These are phyloP conservation scores for Uria aalge DNA, from an alignment of 2,113 vertebrate species.

Conservation along the genomic window DNA sequence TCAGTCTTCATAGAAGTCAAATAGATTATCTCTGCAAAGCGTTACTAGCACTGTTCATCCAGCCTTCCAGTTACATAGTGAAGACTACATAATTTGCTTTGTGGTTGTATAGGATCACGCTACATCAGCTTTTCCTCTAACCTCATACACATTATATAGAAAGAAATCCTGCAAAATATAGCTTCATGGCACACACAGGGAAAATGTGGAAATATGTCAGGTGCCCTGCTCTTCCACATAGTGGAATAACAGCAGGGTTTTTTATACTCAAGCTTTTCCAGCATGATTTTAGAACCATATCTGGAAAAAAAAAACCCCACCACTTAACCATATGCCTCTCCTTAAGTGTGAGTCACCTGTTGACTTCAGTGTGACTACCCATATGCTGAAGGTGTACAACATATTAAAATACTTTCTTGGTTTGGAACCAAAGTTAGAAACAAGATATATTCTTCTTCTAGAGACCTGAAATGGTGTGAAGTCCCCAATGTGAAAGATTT, in stretches of 20 bases:
- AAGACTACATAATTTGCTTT: not conserved
- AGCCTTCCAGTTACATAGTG: not conserved
- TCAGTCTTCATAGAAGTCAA: not conserved
- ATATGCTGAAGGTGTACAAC: conserved; percentile 7
- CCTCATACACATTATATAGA: not conserved
- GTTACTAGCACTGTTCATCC: not conserved
- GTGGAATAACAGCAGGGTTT: not conserved
- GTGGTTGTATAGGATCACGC: not conserved
- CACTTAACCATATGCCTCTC: not conserved
- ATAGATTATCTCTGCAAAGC: not conserved
- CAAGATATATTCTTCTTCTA: not conserved
- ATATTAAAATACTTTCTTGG: not conserved
- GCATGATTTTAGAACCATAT: not conserved
- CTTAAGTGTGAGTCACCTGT: conserved; percentile 24
- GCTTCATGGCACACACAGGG: not conserved
- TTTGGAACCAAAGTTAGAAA: not conserved
- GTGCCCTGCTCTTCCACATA: not conserved
- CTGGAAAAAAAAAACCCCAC: not conserved
- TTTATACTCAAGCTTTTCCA: not conserved
- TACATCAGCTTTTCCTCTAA: not conserved
- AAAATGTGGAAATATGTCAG: not conserved
- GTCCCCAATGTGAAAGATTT: not conserved
- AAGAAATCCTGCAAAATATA: not conserved
- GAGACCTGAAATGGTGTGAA: not conserved
- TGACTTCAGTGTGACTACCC: not conserved